Evolutionary conservation across 35 echinoderm and acorn worm species (phyloP).

Genomic region (Apostichopus parvimensis): DNA sequence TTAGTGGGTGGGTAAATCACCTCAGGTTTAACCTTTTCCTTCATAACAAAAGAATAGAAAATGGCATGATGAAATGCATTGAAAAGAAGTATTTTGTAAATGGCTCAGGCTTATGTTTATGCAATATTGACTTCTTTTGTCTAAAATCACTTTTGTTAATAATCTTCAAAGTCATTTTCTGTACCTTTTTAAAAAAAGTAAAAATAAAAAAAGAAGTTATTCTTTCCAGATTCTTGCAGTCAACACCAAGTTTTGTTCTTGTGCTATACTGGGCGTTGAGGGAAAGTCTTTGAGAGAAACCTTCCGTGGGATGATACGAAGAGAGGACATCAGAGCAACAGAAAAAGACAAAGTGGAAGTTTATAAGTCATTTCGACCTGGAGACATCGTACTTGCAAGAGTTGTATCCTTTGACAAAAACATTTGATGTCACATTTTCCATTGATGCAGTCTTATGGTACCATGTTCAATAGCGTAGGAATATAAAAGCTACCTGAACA

Average conservation of each 20-base stretch:
- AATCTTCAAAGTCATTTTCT: too few relatives aligned
- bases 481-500: too few relatives aligned
- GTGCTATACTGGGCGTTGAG: conserved; percentile 90
- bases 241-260: conserved; percentile 83
- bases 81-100: neutral
- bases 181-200: too few relatives aligned
- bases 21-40: too few relatives aligned
- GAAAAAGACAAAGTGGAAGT: conserved; percentile 98
- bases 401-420: conserved; percentile 80
- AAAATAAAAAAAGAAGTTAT: too few relatives aligned
- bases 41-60: too few relatives aligned
- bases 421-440: too few relatives aligned
- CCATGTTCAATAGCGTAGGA: too few relatives aligned
- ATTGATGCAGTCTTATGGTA: too few relatives aligned
- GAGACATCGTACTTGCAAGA: conserved; percentile 93
- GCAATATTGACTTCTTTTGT: neutral
- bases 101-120: neutral
- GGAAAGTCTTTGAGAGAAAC: conserved; percentile 74
- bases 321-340: conserved; percentile 94
- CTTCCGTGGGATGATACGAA: conserved; percentile 85
- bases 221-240: conserved; percentile 67
- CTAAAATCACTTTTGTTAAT: neutral
- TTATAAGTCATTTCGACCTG: conserved; percentile 90
- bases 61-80: neutral
- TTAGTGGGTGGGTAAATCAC: too few relatives aligned